Evolutionary conservation across 2,113 vertebrate genomes (phyloP), one percentile per base, ranked within the genome.

Genomic region (Mastomys natalensis): DNA sequence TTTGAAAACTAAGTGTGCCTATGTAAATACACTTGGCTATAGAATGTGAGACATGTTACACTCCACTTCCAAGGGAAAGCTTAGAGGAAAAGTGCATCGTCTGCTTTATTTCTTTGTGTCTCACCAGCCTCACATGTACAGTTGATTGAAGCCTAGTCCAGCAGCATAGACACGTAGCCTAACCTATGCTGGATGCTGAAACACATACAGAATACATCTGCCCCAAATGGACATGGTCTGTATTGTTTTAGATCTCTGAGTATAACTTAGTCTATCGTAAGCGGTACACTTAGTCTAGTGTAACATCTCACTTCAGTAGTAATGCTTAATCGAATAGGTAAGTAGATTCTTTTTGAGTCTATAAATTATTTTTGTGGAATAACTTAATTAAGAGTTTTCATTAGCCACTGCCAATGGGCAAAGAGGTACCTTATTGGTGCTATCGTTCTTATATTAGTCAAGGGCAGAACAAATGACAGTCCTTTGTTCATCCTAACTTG

Each of bases 351-450:
- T 58, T 88, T 81, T 76, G 17, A 95, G 70, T 43, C 55, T 64
- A 29, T 62, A n/a, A 87, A 91, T 94, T 93, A 48, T 73, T 78
- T 89, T n/a, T 13, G 9, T 73, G 11, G 19, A 70, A 12, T 92
- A 24, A 1, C 5, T 84, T 94, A 89, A 89, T 78, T 62, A 72
- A 76, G 87, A 80, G 37, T 92, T 91, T 89, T 86, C 13, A 48
- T 87, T 86, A 91, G 72, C 37, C 16, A 16, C 68, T 70, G 34
- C 13, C 31, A 37, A 37, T 37, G 6, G 68, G 37, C 16, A 72
- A 72, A 72, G 17, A 72, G 37, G 21, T 37, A n/a, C 37, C 68
- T 19, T 70, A 0, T 34, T 37, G 31, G 12, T 68, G 34, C 15
- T 37, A 37, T 6, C 3, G 2, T 19, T n/a, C 16, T 72, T 72